Base-by-base conservation (phyloP, 2,888 invertebrate genomes). In the Drosophila meridionalis region DNA sequence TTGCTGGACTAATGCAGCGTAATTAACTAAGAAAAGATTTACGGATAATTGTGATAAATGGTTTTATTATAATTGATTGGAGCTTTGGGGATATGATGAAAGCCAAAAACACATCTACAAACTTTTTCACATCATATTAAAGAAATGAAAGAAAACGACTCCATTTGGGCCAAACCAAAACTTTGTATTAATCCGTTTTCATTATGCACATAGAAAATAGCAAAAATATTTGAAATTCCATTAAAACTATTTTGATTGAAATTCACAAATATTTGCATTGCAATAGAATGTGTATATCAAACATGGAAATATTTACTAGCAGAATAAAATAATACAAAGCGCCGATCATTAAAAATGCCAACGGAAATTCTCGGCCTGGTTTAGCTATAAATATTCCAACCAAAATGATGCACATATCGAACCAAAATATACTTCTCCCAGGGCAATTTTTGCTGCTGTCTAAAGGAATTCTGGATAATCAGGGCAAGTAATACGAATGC, bases 1-100 rank as follows among this genome's bases (percentile, higher is more conserved):
- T 72, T 50, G 38, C 45, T 30, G 47, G 12, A 7, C 52, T 40
- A 42, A 60, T 5, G 42, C 6, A 14, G 30, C 43, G 50, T 58
- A 68, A 71, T 71, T 72, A 66, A 40, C 58, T 67, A 68, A 28
- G 58, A 43, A 71, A 68, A 66, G 67, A 81, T 75, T 73, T 52
- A 34, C 20, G 38, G 36, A 58, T 83, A 83, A 84, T 87, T 81
- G 74, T 69, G 83, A 87, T 87, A 75, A 84, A 83, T 87, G 74
- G 57, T 52, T 34, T 50, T 45, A 52, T 12, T 20, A 26, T 72
- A 76, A 69, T 80, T 80, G 62, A 73, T 80, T 62, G 66, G 12
- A n/a, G 73, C 62, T 57, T 4, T 56, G 80, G 57, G 58, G 59
- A 52, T 20, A 20, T 65, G 8, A 11, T 58, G 14, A 45, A 36